Conservation (phyloP, 2,113 vertebrate species). For the Canis aureus region DNA sequence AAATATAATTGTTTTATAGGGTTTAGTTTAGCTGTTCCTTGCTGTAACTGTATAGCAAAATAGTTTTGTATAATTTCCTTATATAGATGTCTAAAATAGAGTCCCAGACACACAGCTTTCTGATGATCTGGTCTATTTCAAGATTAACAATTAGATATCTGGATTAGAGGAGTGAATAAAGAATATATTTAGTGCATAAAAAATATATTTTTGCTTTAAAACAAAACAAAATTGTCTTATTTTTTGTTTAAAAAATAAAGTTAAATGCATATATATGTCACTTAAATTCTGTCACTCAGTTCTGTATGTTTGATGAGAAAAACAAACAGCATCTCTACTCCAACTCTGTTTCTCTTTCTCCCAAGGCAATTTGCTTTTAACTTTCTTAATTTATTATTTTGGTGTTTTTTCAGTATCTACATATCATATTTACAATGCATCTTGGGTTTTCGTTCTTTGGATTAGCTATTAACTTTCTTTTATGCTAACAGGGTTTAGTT, state of each 20-base stretch:
- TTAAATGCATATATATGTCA: not conserved
- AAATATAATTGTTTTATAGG: not conserved
- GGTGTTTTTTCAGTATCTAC: not conserved
- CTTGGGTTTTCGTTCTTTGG: not conserved
- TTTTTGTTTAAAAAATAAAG: not conserved
- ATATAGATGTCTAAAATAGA: not conserved
- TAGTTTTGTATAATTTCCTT: not conserved
- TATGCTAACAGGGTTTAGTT: not conserved
- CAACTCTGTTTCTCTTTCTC: not conserved
- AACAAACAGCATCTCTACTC: not conserved
- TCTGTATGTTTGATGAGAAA: constrained; percentile 17
- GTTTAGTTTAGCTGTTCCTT: not conserved
- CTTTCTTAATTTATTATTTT: not conserved
- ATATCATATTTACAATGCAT: not conserved
- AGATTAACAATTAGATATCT: not conserved
- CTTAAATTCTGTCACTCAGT: constrained; percentile 9
- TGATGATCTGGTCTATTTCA: not conserved
- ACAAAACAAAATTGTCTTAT: constrained; percentile 9
- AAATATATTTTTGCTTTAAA: constrained; percentile 34
- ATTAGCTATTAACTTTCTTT: not conserved
- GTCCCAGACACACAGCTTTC: not conserved
- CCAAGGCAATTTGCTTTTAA: not conserved
- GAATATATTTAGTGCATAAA: constrained; percentile 4
- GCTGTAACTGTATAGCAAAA: not conserved
- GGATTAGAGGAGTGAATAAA: not conserved